A percentile compares a stretch with the other conserved stretches of the same genome.
Conservation (phyloP, 2,888 invertebrate genomes). For the Sphecodes monilicornis region DNA sequence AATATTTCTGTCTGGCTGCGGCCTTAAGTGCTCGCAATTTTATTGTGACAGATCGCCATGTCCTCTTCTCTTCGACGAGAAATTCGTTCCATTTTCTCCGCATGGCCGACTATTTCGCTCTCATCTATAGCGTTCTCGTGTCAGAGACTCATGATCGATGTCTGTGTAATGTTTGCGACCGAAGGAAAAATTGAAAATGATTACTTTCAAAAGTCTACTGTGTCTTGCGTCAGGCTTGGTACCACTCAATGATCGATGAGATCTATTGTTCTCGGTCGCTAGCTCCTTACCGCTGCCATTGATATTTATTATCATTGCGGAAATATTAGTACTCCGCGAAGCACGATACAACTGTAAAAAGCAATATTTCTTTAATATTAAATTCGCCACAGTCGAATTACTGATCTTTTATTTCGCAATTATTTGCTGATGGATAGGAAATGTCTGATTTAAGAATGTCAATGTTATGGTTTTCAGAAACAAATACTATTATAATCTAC, state of each 20-base stretch:
- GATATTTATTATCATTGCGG: slow-evolving; percentile 7
- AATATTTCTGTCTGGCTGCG: slow-evolving; percentile 35
- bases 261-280: slow-evolving; percentile 16
- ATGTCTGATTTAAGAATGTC: too few relatives aligned
- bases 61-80: slow-evolving; percentile 22
- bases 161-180: slow-evolving; percentile 27
- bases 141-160: slow-evolving; percentile 50
- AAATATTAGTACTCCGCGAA: neutral
- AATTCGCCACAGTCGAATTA: too few relatives aligned
- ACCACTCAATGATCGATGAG: slow-evolving; percentile 37
- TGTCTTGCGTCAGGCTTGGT: slow-evolving; percentile 9
- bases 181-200: slow-evolving; percentile 42
- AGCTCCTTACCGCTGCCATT: neutral
- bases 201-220: slow-evolving; percentile 29
- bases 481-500: too few relatives aligned
- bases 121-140: neutral
- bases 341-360: neutral
- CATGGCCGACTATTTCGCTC: neutral
- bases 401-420: neutral
- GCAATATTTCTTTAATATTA: neutral
- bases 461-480: too few relatives aligned
- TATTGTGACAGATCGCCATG: slow-evolving; percentile 51
- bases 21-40: slow-evolving; percentile 14
- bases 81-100: slow-evolving; percentile 47
- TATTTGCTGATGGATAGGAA: too few relatives aligned